Evolutionary conservation across 2,113 vertebrate species (phyloP).

Genomic region (Entomyzon cyanotis): DNA sequence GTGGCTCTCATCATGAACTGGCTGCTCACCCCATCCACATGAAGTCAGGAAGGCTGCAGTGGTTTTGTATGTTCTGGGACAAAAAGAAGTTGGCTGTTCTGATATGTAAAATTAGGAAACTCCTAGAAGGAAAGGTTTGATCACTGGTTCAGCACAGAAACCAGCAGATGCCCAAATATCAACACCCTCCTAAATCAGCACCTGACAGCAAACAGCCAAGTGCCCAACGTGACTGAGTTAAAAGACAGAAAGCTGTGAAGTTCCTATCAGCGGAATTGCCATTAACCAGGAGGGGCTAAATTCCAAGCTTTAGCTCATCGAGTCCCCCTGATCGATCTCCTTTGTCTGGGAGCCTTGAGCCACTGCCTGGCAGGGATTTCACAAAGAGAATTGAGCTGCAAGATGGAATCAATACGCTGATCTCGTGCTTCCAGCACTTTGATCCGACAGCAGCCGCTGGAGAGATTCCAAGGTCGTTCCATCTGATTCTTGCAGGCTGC

Average conservation of each 20-base stretch:
- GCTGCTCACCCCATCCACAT: neutral
- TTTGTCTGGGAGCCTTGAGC: neutral
- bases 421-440: neutral
- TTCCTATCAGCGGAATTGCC: neutral
- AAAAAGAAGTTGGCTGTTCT: neutral
- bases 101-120: fast-evolving
- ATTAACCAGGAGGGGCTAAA: neutral
- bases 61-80: fast-evolving
- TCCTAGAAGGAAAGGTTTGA: neutral
- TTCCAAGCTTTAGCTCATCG: neutral
- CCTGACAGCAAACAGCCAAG: neutral
- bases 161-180: neutral
- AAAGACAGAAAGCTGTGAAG: neutral
- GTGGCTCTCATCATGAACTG: neutral
- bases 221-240: fast-evolving
- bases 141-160: neutral
- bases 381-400: neutral
- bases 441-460: neutral
- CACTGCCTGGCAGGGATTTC: neutral
- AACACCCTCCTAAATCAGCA: neutral
- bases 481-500: neutral
- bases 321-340: neutral
- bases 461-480: neutral
- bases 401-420: neutral
- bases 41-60: neutral